Conservation (phyloP, 1,140 invertebrate species). For the Nebria ingens region DNA sequence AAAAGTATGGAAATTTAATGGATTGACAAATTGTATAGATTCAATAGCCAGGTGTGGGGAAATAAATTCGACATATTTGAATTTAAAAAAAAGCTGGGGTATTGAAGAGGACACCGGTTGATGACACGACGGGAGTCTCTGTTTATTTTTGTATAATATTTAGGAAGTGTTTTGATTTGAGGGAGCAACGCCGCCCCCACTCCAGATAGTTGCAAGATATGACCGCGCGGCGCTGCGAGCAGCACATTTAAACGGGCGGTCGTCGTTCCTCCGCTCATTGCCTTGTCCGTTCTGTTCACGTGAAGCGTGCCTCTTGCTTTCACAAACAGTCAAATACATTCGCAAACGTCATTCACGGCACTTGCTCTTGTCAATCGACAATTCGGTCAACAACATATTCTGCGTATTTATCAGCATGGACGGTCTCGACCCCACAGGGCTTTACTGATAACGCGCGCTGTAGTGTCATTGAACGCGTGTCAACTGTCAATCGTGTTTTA, state of each 20-base stretch:
- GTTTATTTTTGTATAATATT: conserved; percentile 8
- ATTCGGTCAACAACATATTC: neutral
- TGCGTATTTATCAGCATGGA: conserved; percentile 18
- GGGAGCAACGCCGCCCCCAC: conserved; percentile 4
- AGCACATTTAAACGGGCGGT: conserved; percentile 3
- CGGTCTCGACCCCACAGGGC: conserved; percentile 28
- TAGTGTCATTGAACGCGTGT: conserved; percentile 12
- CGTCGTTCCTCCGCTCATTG: conserved; percentile 7
- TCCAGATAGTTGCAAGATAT: conserved; percentile 3
- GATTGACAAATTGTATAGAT: no score
- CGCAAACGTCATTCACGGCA: neutral
- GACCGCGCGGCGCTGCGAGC: neutral
- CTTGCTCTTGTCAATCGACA: neutral
- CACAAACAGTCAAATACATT: neutral
- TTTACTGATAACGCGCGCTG: conserved; percentile 21
- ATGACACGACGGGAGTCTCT: neutral
- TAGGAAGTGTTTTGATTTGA: conserved; percentile 4
- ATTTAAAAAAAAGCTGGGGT: no score
- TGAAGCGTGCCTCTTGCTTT: neutral
- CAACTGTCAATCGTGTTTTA: conserved; percentile 8
- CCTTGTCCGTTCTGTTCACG: conserved; percentile 1
- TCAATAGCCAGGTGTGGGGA: no score
- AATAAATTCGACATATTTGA: no score
- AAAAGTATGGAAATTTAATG: no score
- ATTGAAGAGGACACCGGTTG: no score